A percentile compares a stretch with the other conserved stretches of the same genome.
Evolutionary conservation across 2,797 vertebrate species (phyloP).

Genomic region (Spinus pinus): DNA sequence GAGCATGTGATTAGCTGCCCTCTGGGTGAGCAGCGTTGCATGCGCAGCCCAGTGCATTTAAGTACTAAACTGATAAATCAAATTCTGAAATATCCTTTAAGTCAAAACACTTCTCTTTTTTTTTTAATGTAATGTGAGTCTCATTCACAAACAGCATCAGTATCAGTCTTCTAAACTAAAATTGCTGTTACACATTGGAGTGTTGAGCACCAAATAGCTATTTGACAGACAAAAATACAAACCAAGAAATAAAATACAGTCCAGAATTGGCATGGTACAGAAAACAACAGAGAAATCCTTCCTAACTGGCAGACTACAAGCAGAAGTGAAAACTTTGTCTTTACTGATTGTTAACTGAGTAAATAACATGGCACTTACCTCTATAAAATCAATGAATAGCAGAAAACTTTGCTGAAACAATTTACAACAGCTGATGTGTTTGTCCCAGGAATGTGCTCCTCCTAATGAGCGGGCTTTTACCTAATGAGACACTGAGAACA

Average conservation of each 20-base stretch:
- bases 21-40: background rate
- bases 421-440: conserved; percentile 24
- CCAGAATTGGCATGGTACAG: background rate
- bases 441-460: conserved; percentile 37
- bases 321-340: background rate
- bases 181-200: background rate
- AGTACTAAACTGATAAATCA: background rate
- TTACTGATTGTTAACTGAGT: background rate
- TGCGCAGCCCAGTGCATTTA: background rate
- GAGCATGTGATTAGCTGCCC: background rate
- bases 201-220: background rate
- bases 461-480: conserved; percentile 55
- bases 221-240: background rate
- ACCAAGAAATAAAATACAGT: background rate
- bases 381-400: conserved; percentile 17
- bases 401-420: conserved; percentile 41
- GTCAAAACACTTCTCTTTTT: background rate
- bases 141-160: background rate
- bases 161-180: background rate
- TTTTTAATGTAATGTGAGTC: background rate
- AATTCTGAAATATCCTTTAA: background rate
- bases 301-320: background rate
- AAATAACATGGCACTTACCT: conserved; percentile 60
- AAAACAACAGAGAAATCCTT: background rate
- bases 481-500: conserved; percentile 43